Evolutionary conservation across 2,113 vertebrate genomes (phyloP).

Genomic region (Pedetes capensis): DNA sequence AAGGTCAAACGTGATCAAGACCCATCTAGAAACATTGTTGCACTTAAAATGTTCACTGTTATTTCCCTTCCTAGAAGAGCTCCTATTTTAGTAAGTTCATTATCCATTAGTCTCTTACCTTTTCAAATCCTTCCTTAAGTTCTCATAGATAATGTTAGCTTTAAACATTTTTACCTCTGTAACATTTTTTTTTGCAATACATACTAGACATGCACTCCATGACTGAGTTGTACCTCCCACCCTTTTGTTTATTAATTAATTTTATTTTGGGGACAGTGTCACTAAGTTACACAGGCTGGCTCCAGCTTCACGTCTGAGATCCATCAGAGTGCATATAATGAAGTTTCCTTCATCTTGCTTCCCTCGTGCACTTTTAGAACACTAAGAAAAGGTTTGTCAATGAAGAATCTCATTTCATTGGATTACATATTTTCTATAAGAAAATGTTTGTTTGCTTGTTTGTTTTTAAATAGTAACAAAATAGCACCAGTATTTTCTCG

Average conservation of each 20-base stretch:
- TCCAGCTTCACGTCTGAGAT: too few species aligned
- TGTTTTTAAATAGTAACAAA: neutral
- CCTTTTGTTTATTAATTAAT: too few species aligned
- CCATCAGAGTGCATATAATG: neutral
- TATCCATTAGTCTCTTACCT: neutral
- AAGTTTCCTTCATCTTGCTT: neutral
- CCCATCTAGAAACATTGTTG: slow-evolving; percentile 45
- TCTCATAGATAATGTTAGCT: neutral
- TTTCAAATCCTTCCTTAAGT: neutral
- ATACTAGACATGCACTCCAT: too few species aligned
- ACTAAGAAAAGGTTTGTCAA: neutral
- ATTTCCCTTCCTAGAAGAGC: slow-evolving; percentile 18
- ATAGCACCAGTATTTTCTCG: neutral
- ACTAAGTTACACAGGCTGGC: too few species aligned
- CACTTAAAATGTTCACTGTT: neutral
- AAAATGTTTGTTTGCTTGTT: too few species aligned
- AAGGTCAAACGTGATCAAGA: slow-evolving; percentile 54
- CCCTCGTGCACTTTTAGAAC: neutral
- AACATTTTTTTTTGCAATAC: neutral
- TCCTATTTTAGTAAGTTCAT: slow-evolving; percentile 19
- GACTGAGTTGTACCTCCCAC: too few species aligned
- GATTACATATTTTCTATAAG: neutral
- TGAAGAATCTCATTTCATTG: neutral
- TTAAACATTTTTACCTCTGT: neutral
- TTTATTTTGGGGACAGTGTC: too few species aligned